Percentiles rank a stretch among this genome's conserved stretches.
Conservation (phyloP, 2,888 invertebrate genomes). For the Octonoba sinensis region DNA sequence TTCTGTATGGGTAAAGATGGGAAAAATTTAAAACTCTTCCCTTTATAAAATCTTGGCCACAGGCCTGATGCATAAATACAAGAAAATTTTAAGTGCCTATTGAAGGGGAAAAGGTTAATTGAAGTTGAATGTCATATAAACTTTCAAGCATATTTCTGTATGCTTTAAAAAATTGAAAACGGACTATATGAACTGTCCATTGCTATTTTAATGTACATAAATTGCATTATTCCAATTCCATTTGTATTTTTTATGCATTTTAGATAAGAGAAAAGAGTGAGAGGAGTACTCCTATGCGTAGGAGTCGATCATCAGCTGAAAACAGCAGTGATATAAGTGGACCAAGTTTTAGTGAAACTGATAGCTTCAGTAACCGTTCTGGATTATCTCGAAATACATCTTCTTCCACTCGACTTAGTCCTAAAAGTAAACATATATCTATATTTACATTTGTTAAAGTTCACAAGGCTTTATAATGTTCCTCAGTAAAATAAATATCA, state of each 20-base stretch:
- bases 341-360: constrained; percentile 66
- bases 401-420: constrained; percentile 38
- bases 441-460: neutral
- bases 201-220: neutral
- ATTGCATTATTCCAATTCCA: neutral
- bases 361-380: constrained; percentile 63
- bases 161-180: neutral
- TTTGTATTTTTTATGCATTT: constrained; percentile 23
- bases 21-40: too few relatives aligned
- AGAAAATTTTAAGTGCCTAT: too few relatives aligned
- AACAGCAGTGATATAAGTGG: constrained; percentile 67
- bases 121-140: too few relatives aligned
- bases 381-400: constrained; percentile 32
- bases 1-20: too few relatives aligned
- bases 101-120: too few relatives aligned
- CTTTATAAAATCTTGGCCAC: too few relatives aligned
- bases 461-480: neutral
- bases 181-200: too few relatives aligned
- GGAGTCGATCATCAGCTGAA: constrained; percentile 70
- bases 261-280: constrained; percentile 66
- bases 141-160: neutral
- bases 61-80: too few relatives aligned
- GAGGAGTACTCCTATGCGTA: constrained; percentile 65
- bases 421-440: constrained; percentile 33
- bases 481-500: too few relatives aligned